phyloP scores from a whole-genome alignment of 2,113 vertebrate species.

The Ceuthmochares aereus region DNA sequence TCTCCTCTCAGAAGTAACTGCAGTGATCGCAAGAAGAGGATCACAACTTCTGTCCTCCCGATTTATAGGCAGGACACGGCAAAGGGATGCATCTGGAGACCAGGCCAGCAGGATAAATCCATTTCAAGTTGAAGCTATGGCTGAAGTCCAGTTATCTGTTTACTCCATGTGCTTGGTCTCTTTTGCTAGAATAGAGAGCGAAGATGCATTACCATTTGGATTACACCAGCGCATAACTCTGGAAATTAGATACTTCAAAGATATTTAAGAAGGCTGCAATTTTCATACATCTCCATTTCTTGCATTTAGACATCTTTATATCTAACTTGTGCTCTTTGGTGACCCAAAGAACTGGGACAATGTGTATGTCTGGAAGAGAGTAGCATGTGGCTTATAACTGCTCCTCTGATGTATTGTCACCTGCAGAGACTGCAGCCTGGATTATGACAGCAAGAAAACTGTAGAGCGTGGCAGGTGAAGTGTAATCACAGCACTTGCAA shows the following conservation, averaged over 20 bases:
- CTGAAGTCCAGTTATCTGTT: not conserved
- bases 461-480: not conserved
- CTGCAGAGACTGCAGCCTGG: not conserved
- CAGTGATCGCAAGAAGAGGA: not conserved
- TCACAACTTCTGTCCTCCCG: not conserved
- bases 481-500: not conserved
- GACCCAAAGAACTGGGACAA: not conserved
- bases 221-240: not conserved
- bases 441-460: not conserved
- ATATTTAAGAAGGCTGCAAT: not conserved
- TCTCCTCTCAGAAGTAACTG: accelerated
- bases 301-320: not conserved
- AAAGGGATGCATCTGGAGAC: not conserved
- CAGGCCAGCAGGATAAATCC: not conserved
- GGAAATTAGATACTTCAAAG: not conserved
- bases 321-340: not conserved
- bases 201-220: not conserved
- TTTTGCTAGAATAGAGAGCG: not conserved
- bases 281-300: not conserved
- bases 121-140: not conserved
- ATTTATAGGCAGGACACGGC: no score
- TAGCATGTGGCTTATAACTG: not conserved
- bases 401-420: not conserved
- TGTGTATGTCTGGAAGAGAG: not conserved
- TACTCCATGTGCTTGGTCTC: not conserved